Conservation (phyloP, 2,888 invertebrate species). For the Ectemnius lituratus region DNA sequence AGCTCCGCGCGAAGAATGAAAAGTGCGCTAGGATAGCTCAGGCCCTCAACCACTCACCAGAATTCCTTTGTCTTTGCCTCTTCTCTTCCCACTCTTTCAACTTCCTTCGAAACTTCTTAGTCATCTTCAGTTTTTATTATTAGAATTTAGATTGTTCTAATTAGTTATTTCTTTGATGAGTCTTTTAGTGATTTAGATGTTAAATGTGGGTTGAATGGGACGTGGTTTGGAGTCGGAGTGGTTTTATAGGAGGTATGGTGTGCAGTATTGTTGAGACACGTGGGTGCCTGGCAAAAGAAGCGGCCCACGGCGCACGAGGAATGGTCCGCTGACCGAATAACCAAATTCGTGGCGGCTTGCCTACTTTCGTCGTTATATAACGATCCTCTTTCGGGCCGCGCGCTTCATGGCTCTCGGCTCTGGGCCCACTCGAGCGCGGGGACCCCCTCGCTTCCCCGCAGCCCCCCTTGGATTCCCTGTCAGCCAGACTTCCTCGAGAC, state of each 20-base stretch:
- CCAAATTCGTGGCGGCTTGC: conserved; percentile 72
- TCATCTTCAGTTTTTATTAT: no score
- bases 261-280: no score
- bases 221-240: no score
- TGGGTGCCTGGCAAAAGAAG: no score
- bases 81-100: no score
- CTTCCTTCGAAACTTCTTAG: no score
- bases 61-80: conserved; percentile 1
- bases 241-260: no score
- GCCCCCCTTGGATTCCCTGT: conserved; percentile 4
- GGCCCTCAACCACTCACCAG: conserved; percentile 21
- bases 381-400: conserved; percentile 31
- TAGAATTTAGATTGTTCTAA: no score
- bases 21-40: conserved; percentile 48
- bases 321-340: conserved; percentile 73
- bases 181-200: no score
- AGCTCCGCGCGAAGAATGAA: conserved; percentile 56
- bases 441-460: conserved; percentile 14
- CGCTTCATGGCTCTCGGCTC: neutral
- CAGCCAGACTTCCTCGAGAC: neutral
- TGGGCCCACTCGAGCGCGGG: conserved; percentile 36
- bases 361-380: conserved; percentile 72
- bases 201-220: no score
- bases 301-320: no score
- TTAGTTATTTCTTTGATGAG: no score